Evolutionary conservation across 2,797 vertebrate genomes (phyloP).

Genomic region (Bryconaethiops microstoma): DNA sequence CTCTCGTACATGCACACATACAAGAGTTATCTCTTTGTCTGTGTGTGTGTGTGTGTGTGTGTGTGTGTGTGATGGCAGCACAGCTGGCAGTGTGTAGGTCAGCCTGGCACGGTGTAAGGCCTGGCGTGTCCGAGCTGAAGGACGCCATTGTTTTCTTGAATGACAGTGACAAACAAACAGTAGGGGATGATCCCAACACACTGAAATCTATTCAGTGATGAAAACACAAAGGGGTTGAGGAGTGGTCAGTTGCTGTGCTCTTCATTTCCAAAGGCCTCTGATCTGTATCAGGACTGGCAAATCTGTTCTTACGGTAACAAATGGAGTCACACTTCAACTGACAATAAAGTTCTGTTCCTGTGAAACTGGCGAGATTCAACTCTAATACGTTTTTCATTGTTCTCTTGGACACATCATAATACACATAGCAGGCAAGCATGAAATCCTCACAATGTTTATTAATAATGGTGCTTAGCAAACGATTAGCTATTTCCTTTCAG

Average conservation of each 20-base stretch:
- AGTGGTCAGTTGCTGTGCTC: constrained; percentile 1
- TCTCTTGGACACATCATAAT: neutral
- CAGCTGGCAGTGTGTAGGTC: constrained; percentile 36
- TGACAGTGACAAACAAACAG: constrained; percentile 29
- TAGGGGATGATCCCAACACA: constrained; percentile 22
- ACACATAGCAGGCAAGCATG: neutral
- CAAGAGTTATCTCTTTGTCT: constrained; percentile 30
- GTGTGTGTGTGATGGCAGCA: constrained; percentile 29
- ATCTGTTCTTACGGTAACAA: constrained; percentile 5
- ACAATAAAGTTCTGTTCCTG: neutral
- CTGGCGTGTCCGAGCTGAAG: constrained; percentile 26
- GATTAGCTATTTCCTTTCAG: neutral
- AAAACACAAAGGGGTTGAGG: constrained; percentile 17
- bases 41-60: constrained; percentile 30
- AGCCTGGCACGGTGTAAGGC: constrained; percentile 50
- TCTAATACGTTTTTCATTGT: neutral
- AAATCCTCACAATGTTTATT: no score
- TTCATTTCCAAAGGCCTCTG: constrained; percentile 7
- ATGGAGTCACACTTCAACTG: neutral
- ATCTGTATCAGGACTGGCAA: neutral
- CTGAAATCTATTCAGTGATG: constrained; percentile 21
- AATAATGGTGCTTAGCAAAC: neutral
- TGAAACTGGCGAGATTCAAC: neutral
- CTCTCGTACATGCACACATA: constrained; percentile 17
- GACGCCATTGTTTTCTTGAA: constrained; percentile 49